Conservation (phyloP, 2,888 invertebrate species). For the Syritta pipiens region DNA sequence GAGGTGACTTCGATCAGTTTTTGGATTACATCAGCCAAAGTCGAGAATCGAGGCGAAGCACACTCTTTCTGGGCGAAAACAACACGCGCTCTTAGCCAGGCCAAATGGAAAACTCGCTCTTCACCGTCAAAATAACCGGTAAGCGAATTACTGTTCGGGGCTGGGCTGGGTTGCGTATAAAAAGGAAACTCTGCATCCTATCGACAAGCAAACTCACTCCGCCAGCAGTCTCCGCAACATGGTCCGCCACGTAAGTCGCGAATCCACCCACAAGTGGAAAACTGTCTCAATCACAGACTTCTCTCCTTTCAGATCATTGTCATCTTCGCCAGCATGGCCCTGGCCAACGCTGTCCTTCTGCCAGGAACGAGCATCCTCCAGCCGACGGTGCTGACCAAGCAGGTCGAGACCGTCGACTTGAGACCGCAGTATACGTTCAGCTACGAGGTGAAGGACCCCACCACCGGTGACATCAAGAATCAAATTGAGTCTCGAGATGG, state of each 20-base stretch:
- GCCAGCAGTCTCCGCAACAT: constrained; percentile 26
- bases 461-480: constrained; percentile 27
- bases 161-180: constrained; percentile 11
- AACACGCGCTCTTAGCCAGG: not conserved
- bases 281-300: not conserved
- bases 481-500: constrained; percentile 22
- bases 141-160: not conserved
- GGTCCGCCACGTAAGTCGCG: constrained; percentile 25
- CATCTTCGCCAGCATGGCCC: constrained; percentile 15
- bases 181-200: constrained; percentile 16
- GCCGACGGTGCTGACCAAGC: constrained; percentile 20
- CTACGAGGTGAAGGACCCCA: constrained; percentile 27
- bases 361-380: constrained; percentile 20
- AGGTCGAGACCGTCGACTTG: constrained; percentile 11
- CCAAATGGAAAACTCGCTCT: not conserved
- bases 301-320: constrained; percentile 12
- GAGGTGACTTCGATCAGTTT: constrained; percentile 14
- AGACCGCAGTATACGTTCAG: constrained; percentile 31
- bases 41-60: not conserved
- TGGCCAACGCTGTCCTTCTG: constrained; percentile 6
- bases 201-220: constrained; percentile 36
- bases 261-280: not conserved
- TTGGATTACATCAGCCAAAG: constrained; percentile 34
- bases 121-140: constrained; percentile 9
- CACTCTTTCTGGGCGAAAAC: not conserved